Percentiles rank a stretch among this genome's conserved stretches.
Evolutionary conservation across 2,888 invertebrate species (phyloP).

Genomic region (Nymphalis c-album): DNA sequence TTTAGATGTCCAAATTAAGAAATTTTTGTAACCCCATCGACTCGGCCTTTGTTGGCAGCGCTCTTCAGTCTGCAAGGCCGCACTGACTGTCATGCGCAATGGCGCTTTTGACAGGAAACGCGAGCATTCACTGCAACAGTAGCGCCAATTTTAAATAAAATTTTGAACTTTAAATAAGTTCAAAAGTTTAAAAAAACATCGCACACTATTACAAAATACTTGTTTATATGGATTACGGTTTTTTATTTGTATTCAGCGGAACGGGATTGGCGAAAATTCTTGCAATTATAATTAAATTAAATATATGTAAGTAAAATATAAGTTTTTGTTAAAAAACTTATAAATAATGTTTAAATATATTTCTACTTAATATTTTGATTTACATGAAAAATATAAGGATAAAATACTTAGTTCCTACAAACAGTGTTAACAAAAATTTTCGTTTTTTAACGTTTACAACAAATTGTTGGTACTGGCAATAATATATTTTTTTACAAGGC

Average conservation of each 20-base stretch:
- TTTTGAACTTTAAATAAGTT: slow-evolving; percentile 5
- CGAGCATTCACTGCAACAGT: slow-evolving; percentile 77
- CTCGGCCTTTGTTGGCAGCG: slow-evolving; percentile 82
- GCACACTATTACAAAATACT: not conserved
- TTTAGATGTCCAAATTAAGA: slow-evolving; percentile 77
- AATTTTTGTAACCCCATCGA: slow-evolving; percentile 82
- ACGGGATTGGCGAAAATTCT: not conserved
- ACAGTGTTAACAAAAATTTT: too few relatives aligned
- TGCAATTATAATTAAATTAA: too few relatives aligned
- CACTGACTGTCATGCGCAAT: slow-evolving; percentile 82
- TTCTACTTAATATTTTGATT: too few relatives aligned
- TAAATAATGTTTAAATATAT: too few relatives aligned
- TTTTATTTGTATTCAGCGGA: not conserved
- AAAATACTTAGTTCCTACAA: too few relatives aligned
- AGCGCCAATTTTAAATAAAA: slow-evolving; percentile 68
- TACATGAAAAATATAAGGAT: too few relatives aligned
- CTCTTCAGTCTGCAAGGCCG: slow-evolving; percentile 82
- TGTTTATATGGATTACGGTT: not conserved
- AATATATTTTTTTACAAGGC: too few relatives aligned
- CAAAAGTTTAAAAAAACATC: not conserved
- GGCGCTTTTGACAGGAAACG: slow-evolving; percentile 80
- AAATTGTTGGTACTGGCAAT: too few relatives aligned
- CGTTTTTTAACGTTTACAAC: too few relatives aligned
- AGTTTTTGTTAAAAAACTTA: too few relatives aligned
- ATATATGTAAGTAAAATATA: too few relatives aligned